Evolutionary conservation across 2,888 invertebrate species (phyloP), one percentile per base, ranked within the genome.

Genomic region (Sericinus montela): DNA sequence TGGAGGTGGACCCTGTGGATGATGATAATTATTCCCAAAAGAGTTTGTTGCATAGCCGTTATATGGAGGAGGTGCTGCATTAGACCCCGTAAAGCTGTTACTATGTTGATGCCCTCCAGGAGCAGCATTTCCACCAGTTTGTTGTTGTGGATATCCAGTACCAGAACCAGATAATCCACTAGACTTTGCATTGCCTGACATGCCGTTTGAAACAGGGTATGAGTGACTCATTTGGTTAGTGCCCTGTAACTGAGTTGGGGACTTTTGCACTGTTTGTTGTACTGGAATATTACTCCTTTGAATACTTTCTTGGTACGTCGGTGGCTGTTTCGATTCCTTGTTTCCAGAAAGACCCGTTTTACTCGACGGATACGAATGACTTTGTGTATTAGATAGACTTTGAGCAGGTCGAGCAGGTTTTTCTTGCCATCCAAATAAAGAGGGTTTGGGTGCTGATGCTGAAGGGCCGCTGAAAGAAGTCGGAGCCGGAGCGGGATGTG

Each of bases 361-460:
- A 59, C 80, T 80, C 7, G 84, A 75, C 34, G 84, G 85, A 63
- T 86, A 85, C 7, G 80, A 80, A 59, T 82, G 84, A 36, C 67
- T 67, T 56, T 72, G 71, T 43, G 66, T 67, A 47, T 56, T 29
- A 9, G 79, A 64, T 14, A 65, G 60, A 9, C 64, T 62, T 53
- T 75, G 74, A 1, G 72, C 65, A 52, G 73, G 74, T 53, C 71
- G 75, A 11, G 69, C 70, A 25, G 82, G 58, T 62, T 72, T 74
- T 66, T 83, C 80, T 65, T 87, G 86, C 87, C 88, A 88, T 54
- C 80, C 86, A 58, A 63, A 81, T 11, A 83, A 58, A 29, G 83
- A 73, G 8, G 84, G 83, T 35, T 69, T 69, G 3, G 61, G 60
- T 5, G 64, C 67, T 16, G 69, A 56, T 15, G 75, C 66, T 64